These are phyloP conservation scores for Aspidapion aeneum DNA, from an alignment of 2,888 invertebrate species.

Conservation along the genomic window DNA sequence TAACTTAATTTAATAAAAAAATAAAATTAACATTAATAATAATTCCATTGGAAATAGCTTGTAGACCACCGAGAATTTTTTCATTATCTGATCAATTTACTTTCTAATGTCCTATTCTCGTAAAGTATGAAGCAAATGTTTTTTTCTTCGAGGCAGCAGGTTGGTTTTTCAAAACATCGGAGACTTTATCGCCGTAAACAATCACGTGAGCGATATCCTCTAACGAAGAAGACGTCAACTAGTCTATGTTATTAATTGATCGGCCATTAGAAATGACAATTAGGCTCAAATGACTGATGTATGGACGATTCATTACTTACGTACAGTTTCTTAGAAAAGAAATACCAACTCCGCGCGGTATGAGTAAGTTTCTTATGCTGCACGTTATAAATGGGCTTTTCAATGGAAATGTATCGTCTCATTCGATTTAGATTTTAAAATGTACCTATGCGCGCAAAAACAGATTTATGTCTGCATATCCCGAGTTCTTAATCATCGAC, in stretches of 20 bases:
- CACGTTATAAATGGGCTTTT: slow-evolving; percentile 3
- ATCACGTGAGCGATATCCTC: slow-evolving; percentile 22
- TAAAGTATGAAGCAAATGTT: not conserved
- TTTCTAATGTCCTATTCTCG: not conserved
- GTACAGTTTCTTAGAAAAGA: slow-evolving; percentile 20
- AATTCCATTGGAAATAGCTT: too few relatives aligned
- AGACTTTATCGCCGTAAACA: slow-evolving; percentile 21
- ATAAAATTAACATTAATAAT: too few relatives aligned
- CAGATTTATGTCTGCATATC: not conserved
- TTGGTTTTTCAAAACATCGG: not conserved
- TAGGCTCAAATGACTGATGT: slow-evolving; percentile 33
- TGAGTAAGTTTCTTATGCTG: slow-evolving; percentile 18
- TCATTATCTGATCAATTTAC: too few relatives aligned
- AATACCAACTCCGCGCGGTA: not conserved
- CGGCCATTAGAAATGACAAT: slow-evolving; percentile 35
- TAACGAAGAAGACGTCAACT: slow-evolving; percentile 33
- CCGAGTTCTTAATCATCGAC: not conserved
- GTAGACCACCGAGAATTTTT: too few relatives aligned
- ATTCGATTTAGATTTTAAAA: slow-evolving; percentile 1
- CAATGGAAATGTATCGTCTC: slow-evolving; percentile 4
- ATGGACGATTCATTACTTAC: slow-evolving; percentile 6
- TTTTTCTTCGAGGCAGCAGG: too few relatives aligned
- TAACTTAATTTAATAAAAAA: too few relatives aligned
- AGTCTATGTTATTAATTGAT: slow-evolving; percentile 35
- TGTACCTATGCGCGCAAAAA: not conserved